A percentile compares a stretch with the other conserved stretches of the same genome.
Evolutionary conservation across 1,140 invertebrate species (phyloP).

Genomic region (Camponotus vicinus): DNA sequence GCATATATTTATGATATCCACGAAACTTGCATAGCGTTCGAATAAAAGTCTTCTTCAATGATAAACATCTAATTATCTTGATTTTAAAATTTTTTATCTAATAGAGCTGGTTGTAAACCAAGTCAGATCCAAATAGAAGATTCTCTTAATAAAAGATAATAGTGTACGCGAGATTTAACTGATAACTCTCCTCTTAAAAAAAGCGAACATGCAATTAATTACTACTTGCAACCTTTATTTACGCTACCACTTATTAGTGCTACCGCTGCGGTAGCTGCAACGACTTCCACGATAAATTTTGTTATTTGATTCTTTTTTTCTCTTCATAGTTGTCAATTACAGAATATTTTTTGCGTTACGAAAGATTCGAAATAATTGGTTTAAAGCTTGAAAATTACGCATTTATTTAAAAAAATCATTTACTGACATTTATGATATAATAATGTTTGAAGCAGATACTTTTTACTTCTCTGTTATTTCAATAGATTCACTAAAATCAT

Average conservation of each 20-base stretch:
- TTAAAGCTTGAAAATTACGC: background rate
- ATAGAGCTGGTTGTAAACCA: no score
- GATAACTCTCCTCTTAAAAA: constrained; percentile 17
- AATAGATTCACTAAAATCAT: background rate
- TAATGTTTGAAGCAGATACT: background rate
- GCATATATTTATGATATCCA: no score
- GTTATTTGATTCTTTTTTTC: background rate
- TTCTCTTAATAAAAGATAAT: background rate
- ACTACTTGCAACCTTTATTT: constrained; percentile 29
- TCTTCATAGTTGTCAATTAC: background rate
- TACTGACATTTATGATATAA: background rate
- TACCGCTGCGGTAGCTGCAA: constrained; percentile 21
- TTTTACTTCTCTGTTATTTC: background rate
- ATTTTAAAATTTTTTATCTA: no score
- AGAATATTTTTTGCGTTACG: background rate
- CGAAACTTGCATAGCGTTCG: no score
- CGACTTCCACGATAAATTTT: constrained; percentile 56
- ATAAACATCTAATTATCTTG: no score
- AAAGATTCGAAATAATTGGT: background rate
- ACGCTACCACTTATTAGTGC: constrained; percentile 35
- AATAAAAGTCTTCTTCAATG: background rate
- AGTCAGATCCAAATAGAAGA: constrained; percentile 1
- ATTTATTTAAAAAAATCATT: background rate
- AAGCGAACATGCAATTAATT: constrained; percentile 44
- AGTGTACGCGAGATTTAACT: background rate